phyloP scores from a whole-genome alignment of 2,797 vertebrate species.

The Molossus alvarezi region DNA sequence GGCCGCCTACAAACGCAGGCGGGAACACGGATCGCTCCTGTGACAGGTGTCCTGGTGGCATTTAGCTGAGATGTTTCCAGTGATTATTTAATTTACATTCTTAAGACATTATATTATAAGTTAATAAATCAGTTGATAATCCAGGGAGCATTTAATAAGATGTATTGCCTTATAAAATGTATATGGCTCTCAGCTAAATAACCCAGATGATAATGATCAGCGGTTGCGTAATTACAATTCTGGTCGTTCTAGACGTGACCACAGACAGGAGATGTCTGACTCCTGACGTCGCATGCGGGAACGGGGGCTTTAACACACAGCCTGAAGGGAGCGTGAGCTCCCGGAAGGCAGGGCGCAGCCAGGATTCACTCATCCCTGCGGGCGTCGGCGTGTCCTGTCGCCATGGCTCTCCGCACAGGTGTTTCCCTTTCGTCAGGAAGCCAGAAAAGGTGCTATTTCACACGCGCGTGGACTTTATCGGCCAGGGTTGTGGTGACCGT shows the following conservation, averaged over 20 bases:
- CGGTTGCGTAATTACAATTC: slow-evolving; percentile 76
- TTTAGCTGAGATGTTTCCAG: slow-evolving; percentile 80
- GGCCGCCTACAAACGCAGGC: neutral
- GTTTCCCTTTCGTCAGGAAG: neutral
- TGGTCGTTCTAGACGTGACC: slow-evolving; percentile 60
- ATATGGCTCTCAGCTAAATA: slow-evolving; percentile 84
- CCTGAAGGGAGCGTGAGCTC: neutral
- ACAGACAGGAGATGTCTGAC: neutral
- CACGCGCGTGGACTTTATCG: too few relatives aligned
- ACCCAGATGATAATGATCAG: slow-evolving; percentile 82
- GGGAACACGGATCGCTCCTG: neutral
- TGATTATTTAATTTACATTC: slow-evolving; percentile 88
- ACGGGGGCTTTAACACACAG: neutral
- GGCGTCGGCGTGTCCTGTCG: too few relatives aligned
- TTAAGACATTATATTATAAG: slow-evolving; percentile 85
- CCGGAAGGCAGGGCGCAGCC: neutral
- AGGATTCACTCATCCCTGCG: neutral
- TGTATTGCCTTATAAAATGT: slow-evolving; percentile 88
- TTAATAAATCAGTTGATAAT: slow-evolving; percentile 89
- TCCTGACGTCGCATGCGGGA: neutral
- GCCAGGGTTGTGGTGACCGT: neutral
- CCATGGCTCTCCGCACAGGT: neutral
- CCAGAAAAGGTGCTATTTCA: neutral
- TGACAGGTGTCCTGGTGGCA: slow-evolving; percentile 6
- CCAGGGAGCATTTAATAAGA: slow-evolving; percentile 86